Percentiles rank a stretch among this genome's conserved stretches.
phyloP scores from a whole-genome alignment of 2,888 invertebrate genomes.

The Yponomeuta sedellus region DNA sequence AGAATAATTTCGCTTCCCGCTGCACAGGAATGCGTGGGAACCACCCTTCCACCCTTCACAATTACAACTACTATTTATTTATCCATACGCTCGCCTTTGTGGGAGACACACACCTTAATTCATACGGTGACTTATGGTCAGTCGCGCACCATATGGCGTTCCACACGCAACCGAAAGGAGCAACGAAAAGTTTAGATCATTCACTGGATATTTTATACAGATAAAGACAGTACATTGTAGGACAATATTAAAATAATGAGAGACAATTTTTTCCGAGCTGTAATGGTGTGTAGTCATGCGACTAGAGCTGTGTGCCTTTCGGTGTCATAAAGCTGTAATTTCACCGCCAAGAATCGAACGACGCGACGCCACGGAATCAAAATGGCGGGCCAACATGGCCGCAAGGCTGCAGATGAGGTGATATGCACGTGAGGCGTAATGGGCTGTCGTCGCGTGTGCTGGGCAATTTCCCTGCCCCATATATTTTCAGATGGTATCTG shows the following conservation, averaged over 20 bases:
- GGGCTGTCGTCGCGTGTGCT: conserved; percentile 29
- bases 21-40: conserved; percentile 69
- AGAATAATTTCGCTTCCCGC: conserved; percentile 16
- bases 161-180: conserved; percentile 15
- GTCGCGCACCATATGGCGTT: conserved; percentile 45
- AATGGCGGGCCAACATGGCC: conserved; percentile 31
- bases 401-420: conserved; percentile 35
- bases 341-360: conserved; percentile 20
- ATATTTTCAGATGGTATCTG: conserved; percentile 19
- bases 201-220: neutral
- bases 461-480: conserved; percentile 21
- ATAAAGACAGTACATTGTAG: conserved; percentile 3
- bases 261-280: conserved; percentile 14
- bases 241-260: conserved; percentile 17
- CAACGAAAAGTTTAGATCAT: neutral
- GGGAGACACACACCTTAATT: conserved; percentile 40
- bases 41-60: conserved; percentile 47
- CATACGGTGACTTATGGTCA: conserved; percentile 67
- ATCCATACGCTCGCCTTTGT: conserved; percentile 38
- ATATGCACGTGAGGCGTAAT: conserved; percentile 32
- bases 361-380: conserved; percentile 25
- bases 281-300: conserved; percentile 19
- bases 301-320: conserved; percentile 2
- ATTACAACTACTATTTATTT: conserved; percentile 39
- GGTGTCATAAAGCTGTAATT: conserved; percentile 9